A percentile compares a stretch with the other conserved stretches of the same genome.
These are phyloP conservation scores for Epinephelus awoara DNA, from an alignment of 2,797 vertebrate species.

Conservation along the genomic window DNA sequence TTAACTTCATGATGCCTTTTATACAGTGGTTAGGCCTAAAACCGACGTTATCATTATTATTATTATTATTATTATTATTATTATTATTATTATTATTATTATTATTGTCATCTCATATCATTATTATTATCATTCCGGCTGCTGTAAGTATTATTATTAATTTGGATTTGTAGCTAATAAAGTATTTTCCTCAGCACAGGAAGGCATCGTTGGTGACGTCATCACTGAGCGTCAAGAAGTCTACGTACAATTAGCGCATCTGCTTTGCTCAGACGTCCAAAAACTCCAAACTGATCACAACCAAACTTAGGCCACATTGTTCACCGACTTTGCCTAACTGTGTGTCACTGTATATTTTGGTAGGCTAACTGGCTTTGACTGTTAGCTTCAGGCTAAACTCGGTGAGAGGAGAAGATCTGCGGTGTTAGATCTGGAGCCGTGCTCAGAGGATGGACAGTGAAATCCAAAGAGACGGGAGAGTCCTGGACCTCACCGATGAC, in stretches of 20 bases:
- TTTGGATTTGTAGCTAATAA: too few species aligned
- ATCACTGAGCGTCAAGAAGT: slow-evolving; percentile 20
- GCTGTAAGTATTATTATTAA: too few species aligned
- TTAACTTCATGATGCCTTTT: neutral
- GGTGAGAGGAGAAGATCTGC: neutral
- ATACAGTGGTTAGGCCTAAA: neutral
- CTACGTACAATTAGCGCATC: neutral
- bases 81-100: neutral
- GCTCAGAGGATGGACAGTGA: slow-evolving; percentile 91
- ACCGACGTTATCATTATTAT: too few species aligned
- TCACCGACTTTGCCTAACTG: accelerated
- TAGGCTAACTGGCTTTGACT: neutral
- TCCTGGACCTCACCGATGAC: slow-evolving; percentile 97
- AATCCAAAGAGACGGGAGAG: slow-evolving; percentile 95
- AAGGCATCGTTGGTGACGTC: slow-evolving; percentile 17
- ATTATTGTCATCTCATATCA: neutral
- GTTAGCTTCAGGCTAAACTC: slow-evolving; percentile 14
- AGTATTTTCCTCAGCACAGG: neutral
- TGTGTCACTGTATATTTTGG: accelerated
- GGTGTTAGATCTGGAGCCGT: neutral
- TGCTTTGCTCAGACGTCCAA: neutral
- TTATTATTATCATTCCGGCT: neutral
- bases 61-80: neutral
- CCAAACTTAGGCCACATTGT: accelerated
- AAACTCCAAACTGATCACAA: neutral